A percentile compares a stretch with the other conserved stretches of the same genome.
Evolutionary conservation across 2,113 vertebrate genomes (phyloP).

Genomic region (Dipodomys stephensi): DNA sequence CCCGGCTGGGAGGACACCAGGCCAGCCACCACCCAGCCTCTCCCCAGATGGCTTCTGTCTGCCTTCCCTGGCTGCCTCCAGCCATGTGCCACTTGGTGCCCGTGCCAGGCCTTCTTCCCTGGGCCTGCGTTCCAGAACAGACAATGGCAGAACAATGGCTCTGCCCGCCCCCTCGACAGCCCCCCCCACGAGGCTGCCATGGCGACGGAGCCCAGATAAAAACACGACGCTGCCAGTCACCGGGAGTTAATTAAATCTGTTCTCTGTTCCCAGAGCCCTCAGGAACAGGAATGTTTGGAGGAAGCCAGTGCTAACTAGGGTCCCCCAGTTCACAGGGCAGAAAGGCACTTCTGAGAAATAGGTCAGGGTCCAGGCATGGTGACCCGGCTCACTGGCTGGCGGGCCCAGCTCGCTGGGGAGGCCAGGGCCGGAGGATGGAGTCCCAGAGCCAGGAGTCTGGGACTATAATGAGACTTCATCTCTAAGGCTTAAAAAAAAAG

Average conservation of each 20-base stretch:
- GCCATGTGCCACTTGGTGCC: slow-evolving; percentile 75
- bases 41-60: slow-evolving; percentile 70
- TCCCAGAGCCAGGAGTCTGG: not conserved
- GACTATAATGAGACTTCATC: not conserved
- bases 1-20: slow-evolving; percentile 17
- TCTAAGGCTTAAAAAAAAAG: not conserved
- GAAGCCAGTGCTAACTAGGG: slow-evolving; percentile 46
- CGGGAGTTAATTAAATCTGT: slow-evolving; percentile 82
- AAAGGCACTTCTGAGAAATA: slow-evolving; percentile 33
- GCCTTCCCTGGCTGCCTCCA: slow-evolving; percentile 45
- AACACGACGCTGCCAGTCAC: slow-evolving; percentile 82
- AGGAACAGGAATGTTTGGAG: slow-evolving; percentile 65
- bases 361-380: not conserved
- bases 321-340: slow-evolving; percentile 42
- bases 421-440: not conserved
- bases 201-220: slow-evolving; percentile 77
- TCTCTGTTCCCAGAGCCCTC: slow-evolving; percentile 71
- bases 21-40: not conserved
- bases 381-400: not conserved
- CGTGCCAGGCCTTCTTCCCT: slow-evolving; percentile 70
- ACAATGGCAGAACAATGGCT: slow-evolving; percentile 81
- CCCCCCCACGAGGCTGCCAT: slow-evolving; percentile 81
- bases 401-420: not conserved
- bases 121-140: slow-evolving; percentile 70
- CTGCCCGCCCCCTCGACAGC: slow-evolving; percentile 75